A percentile compares a stretch with the other conserved stretches of the same genome.
Evolutionary conservation across 1,140 invertebrate species (phyloP).

Genomic region (Phymorhynchus buccinoides): DNA sequence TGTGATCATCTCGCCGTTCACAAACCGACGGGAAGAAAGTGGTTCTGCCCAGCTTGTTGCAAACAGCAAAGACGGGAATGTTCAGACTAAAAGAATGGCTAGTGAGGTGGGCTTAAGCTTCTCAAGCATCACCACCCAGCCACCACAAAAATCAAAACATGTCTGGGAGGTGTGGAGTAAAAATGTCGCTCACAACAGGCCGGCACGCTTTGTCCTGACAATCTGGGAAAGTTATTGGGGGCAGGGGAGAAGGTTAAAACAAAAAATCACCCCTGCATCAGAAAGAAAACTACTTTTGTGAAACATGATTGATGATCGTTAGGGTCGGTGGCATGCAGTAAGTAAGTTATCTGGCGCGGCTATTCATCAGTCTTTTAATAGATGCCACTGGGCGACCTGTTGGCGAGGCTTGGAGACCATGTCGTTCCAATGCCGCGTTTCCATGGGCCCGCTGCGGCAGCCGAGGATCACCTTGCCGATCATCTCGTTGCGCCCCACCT

Average conservation of each 20-base stretch:
- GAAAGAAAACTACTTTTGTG: neutral
- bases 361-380: constrained; percentile 77
- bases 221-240: too few relatives aligned
- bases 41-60: too few relatives aligned
- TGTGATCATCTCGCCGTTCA: too few relatives aligned
- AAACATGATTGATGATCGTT: neutral
- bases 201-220: neutral
- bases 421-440: constrained; percentile 90
- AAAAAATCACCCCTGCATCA: constrained; percentile 22
- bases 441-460: constrained; percentile 84
- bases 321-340: neutral
- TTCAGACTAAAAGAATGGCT: too few relatives aligned
- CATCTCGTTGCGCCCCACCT: constrained; percentile 89
- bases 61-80: too few relatives aligned
- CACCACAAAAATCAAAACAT: neutral
- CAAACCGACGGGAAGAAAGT: too few relatives aligned
- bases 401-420: constrained; percentile 89
- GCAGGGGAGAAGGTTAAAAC: neutral
- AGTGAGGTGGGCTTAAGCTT: too few relatives aligned
- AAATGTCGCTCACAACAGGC: neutral
- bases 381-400: constrained; percentile 89
- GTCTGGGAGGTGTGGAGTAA: neutral
- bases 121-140: too few relatives aligned
- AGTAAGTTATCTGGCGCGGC: neutral
- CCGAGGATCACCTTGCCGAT: constrained; percentile 91